phyloP scores from a whole-genome alignment of 1,140 invertebrate species.

The Drosophila murphyi region DNA sequence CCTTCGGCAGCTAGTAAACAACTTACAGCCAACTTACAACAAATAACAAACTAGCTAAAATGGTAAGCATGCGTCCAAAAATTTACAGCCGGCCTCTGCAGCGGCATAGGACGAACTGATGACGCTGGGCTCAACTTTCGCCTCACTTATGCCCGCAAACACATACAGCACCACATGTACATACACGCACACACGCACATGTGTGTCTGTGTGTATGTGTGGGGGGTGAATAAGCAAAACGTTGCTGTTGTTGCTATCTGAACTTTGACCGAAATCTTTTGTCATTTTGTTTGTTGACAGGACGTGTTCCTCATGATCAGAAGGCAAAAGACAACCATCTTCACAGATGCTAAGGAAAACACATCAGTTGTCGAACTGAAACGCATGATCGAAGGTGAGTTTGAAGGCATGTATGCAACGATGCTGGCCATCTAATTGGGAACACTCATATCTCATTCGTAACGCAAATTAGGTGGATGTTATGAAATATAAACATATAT shows the following conservation, averaged over 20 bases:
- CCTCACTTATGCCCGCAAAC: slow-evolving; percentile 27
- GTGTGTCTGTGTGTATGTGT: slow-evolving; percentile 22
- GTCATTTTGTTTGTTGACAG: slow-evolving; percentile 84
- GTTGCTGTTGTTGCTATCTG: slow-evolving; percentile 32
- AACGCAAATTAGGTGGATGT: background rate
- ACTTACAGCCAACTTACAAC: slow-evolving; percentile 31
- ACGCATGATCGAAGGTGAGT: slow-evolving; percentile 96
- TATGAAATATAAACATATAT: too few relatives aligned
- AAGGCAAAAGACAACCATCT: slow-evolving; percentile 98
- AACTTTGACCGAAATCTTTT: slow-evolving; percentile 69
- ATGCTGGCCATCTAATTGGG: background rate
- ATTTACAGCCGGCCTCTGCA: slow-evolving; percentile 19
- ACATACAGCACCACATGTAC: background rate
- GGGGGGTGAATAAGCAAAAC: slow-evolving; percentile 46
- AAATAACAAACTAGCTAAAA: slow-evolving; percentile 52
- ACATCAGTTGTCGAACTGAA: slow-evolving; percentile 97
- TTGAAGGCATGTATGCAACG: background rate
- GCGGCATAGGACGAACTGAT: slow-evolving; percentile 15
- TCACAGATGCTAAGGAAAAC: slow-evolving; percentile 98
- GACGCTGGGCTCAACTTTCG: slow-evolving; percentile 28
- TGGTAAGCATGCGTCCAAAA: slow-evolving; percentile 51
- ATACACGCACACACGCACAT: slow-evolving; percentile 6
- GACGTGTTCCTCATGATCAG: slow-evolving; percentile 99
- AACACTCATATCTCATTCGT: background rate
- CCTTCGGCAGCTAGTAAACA: slow-evolving; percentile 44